Evolutionary conservation across 2,888 invertebrate genomes (phyloP).

Genomic region (Nemotelus pantherinus): DNA sequence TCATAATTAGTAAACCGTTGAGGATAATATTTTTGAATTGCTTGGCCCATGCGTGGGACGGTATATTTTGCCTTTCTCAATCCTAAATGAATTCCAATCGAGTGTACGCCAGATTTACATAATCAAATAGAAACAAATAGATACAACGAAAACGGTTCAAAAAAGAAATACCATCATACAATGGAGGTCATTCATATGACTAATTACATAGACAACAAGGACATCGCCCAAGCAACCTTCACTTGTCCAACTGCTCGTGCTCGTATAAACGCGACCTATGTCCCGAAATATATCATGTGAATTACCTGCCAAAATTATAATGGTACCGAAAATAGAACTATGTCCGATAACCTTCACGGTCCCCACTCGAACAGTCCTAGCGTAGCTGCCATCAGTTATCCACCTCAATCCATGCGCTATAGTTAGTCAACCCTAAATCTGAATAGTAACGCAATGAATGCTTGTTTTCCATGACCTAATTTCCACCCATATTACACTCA

Average conservation of each 20-base stretch:
- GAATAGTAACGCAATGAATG: slow-evolving; percentile 10
- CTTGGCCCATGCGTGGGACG: too few relatives aligned
- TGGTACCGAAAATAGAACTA: slow-evolving; percentile 35
- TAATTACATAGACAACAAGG: slow-evolving; percentile 27
- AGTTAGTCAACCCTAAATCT: slow-evolving; percentile 15
- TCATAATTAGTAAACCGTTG: too few relatives aligned
- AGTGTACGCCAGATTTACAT: neutral
- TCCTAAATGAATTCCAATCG: neutral
- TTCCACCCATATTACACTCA: slow-evolving; percentile 11
- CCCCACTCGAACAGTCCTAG: neutral
- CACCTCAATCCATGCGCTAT: neutral
- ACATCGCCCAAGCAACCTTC: slow-evolving; percentile 2
- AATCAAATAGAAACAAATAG: neutral
- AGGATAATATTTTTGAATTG: too few relatives aligned
- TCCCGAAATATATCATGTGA: slow-evolving; percentile 25
- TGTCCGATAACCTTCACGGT: slow-evolving; percentile 27
- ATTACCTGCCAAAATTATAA: slow-evolving; percentile 31
- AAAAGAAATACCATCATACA: neutral
- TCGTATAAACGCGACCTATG: neutral
- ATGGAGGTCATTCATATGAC: slow-evolving; percentile 7
- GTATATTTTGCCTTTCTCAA: neutral
- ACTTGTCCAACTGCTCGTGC: neutral
- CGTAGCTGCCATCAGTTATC: slow-evolving; percentile 11
- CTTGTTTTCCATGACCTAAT: slow-evolving; percentile 33
- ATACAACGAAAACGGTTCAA: neutral